A percentile compares a stretch with the other conserved stretches of the same genome.
phyloP scores from a whole-genome alignment of 1,140 invertebrate species.

The Trissolcus basalis region DNA sequence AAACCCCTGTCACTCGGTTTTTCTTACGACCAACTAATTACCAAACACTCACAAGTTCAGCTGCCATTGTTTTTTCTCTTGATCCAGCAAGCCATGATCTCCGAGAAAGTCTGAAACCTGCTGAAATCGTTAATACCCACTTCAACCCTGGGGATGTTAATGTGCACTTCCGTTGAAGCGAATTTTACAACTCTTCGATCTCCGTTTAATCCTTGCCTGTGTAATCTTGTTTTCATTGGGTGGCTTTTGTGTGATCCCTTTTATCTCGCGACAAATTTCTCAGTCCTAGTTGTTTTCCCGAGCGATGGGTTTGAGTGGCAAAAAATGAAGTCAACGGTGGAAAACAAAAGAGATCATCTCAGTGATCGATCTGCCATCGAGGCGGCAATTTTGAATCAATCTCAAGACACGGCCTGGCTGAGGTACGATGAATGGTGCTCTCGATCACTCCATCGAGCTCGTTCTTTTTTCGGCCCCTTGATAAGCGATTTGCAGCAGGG shows the following conservation, averaged over 20 bases:
- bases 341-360: neutral
- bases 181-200: slow-evolving; percentile 44
- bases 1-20: neutral
- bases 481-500: slow-evolving; percentile 16
- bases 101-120: neutral
- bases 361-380: slow-evolving; percentile 10
- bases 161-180: slow-evolving; percentile 1
- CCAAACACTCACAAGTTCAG: neutral
- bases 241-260: slow-evolving; percentile 30
- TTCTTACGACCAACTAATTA: slow-evolving; percentile 10
- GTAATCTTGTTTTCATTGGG: slow-evolving; percentile 32
- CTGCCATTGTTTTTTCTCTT: slow-evolving; percentile 7
- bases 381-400: slow-evolving; percentile 29
- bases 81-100: slow-evolving; percentile 9
- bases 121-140: slow-evolving; percentile 9
- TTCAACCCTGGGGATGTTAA: neutral
- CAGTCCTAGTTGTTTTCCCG: neutral
- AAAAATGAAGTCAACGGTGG: neutral
- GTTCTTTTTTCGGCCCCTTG: slow-evolving; percentile 12
- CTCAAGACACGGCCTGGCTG: neutral
- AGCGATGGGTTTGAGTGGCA: neutral
- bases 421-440: slow-evolving; percentile 32
- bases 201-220: slow-evolving; percentile 30
- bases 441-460: slow-evolving; percentile 25
- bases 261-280: slow-evolving; percentile 6